These are phyloP conservation scores for Hirudo medicinalis DNA, from an alignment of 1,140 invertebrate genomes.

Conservation along the genomic window DNA sequence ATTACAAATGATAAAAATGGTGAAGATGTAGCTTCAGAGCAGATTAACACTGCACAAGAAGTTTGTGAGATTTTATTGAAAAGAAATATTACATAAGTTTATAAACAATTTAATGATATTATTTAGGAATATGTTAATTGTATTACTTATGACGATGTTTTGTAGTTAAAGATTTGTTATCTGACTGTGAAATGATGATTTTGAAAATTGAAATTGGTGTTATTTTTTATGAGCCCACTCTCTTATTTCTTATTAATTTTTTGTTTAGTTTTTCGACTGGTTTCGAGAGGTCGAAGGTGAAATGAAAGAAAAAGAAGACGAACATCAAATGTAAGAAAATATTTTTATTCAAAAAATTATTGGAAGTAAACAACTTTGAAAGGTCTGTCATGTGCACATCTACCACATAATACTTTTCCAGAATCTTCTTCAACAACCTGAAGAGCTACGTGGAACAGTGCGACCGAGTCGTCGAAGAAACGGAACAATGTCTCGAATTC, in stretches of 20 bases:
- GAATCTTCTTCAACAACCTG: constrained; percentile 56
- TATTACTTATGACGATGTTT: no score
- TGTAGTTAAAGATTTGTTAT: no score
- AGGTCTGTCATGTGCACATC: not conserved
- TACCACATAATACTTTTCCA: constrained; percentile 22
- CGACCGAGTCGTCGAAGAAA: constrained; percentile 54
- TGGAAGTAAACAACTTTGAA: constrained; percentile 5
- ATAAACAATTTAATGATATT: no score
- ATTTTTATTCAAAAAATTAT: constrained; percentile 1
- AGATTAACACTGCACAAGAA: constrained; percentile 3
- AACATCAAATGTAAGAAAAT: constrained; percentile 44
- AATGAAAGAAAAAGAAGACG: constrained; percentile 51
- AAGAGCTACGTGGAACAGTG: constrained; percentile 56
- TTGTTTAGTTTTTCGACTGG: constrained; percentile 51
- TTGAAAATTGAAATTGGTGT: no score
- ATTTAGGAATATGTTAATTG: no score
- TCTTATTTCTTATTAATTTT: constrained; percentile 15
- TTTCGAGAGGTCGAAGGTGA: constrained; percentile 53
- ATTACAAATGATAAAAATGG: no score
- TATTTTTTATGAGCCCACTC: not conserved
- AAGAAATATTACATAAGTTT: not conserved
- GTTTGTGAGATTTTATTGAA: not conserved
- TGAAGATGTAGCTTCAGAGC: not conserved
- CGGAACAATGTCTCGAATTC: constrained; percentile 56
- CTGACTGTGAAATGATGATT: no score